Conservation (phyloP, 2,888 invertebrate species). For the Caenorhabditis sp. region DNA sequence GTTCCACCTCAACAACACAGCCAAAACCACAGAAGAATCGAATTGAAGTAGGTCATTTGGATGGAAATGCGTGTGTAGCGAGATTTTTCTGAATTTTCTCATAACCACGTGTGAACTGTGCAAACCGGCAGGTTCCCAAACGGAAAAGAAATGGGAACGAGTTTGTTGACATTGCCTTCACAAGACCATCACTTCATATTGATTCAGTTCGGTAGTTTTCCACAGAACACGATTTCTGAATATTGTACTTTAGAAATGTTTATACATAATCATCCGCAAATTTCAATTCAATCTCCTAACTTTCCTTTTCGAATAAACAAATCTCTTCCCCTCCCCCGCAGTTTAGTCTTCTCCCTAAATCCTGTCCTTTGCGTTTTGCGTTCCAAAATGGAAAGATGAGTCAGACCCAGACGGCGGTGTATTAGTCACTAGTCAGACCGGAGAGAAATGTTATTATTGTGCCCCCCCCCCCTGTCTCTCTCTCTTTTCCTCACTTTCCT, state of each 20-base stretch:
- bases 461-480: constrained; percentile 21
- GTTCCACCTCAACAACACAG: constrained; percentile 39
- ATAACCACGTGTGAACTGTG: too few relatives aligned
- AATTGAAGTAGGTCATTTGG: constrained; percentile 51
- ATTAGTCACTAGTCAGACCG: constrained; percentile 51
- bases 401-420: constrained; percentile 27
- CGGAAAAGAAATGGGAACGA: too few relatives aligned
- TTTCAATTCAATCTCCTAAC: neutral
- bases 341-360: constrained; percentile 8
- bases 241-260: constrained; percentile 16
- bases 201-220: too few relatives aligned
- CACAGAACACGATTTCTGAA: too few relatives aligned
- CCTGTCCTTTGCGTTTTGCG: constrained; percentile 32
- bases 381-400: constrained; percentile 29
- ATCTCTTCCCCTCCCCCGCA: constrained; percentile 11
- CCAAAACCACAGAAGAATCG: constrained; percentile 36
- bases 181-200: too few relatives aligned
- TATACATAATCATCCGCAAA: neutral
- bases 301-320: constrained; percentile 36
- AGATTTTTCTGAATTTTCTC: too few relatives aligned
- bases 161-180: too few relatives aligned
- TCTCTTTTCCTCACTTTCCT: neutral
- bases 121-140: too few relatives aligned
- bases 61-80: neutral
- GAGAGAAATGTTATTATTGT: constrained; percentile 49